These are phyloP conservation scores for Acanthochromis polyacanthus DNA, from an alignment of 2,113 vertebrate species.

Conservation along the genomic window DNA sequence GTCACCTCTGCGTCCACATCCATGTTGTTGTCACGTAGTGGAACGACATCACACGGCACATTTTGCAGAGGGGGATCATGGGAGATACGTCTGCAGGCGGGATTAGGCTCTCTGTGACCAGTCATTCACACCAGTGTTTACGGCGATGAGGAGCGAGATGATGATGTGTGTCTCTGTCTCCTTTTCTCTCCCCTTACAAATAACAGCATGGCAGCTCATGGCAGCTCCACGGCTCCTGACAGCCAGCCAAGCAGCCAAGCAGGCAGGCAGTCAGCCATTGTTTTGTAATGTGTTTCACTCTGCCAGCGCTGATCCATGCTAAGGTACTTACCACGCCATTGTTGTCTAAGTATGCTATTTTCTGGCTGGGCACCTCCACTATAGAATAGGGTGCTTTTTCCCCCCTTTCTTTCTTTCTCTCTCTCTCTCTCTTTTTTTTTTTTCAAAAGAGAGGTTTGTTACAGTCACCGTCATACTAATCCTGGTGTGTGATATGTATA, in stretches of 20 bases:
- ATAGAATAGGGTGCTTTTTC: conserved; percentile 72
- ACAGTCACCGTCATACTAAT: conserved; percentile 82
- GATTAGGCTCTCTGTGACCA: conserved; percentile 75
- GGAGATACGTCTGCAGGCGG: conserved; percentile 64
- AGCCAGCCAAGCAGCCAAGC: conserved; percentile 79
- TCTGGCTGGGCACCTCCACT: conserved; percentile 83
- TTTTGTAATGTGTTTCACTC: conserved; percentile 85
- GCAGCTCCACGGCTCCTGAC: conserved; percentile 71
- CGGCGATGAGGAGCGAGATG: conserved; percentile 64
- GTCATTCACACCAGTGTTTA: conserved; percentile 75
- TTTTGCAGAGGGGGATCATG: conserved; percentile 61
- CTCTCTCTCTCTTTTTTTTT: conserved; percentile 45
- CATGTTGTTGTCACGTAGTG: conserved; percentile 50
- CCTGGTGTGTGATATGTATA: conserved; percentile 82
- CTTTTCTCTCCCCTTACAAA: conserved; percentile 76
- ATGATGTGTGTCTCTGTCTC: conserved; percentile 76
- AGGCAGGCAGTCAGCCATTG: conserved; percentile 81
- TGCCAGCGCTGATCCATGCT: conserved; percentile 82
- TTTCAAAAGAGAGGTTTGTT: conserved; percentile 79
- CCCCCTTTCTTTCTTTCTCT: conserved; percentile 13
- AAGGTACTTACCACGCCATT: conserved; percentile 84
- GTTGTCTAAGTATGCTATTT: conserved; percentile 86
- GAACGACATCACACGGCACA: conserved; percentile 60
- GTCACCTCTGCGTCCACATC: conserved; percentile 38
- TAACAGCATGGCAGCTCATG: conserved; percentile 73